Conservation (phyloP, 2,797 vertebrate genomes). For the Galagoides demidoff region DNA sequence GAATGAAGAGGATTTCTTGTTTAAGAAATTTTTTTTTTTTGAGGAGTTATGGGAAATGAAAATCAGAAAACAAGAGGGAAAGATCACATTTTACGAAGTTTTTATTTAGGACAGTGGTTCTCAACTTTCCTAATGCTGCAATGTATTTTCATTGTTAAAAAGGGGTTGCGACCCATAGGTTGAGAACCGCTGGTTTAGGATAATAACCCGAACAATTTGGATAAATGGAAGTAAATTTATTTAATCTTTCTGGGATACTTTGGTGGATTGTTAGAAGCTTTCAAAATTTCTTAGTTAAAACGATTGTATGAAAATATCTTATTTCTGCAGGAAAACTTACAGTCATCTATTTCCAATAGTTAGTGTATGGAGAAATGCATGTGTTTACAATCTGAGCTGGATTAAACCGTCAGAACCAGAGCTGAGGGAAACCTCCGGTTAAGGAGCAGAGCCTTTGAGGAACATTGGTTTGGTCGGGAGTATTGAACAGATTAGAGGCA, state of each 20-base stretch:
- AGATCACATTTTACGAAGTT: background rate
- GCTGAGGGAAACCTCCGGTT: background rate
- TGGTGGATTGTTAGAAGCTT: constrained; percentile 14
- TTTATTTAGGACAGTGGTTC: background rate
- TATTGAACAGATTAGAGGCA: background rate
- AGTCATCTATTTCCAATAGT: background rate
- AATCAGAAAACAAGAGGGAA: background rate
- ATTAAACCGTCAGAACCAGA: background rate
- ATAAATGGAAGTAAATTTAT: background rate
- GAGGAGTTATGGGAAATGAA: background rate
- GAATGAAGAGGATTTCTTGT: background rate
- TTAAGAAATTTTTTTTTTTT: constrained; percentile 28
- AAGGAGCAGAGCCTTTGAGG: background rate
- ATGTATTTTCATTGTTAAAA: too few relatives aligned
- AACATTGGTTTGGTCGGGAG: background rate
- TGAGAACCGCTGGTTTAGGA: background rate
- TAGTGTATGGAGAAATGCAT: background rate
- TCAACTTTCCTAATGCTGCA: too few relatives aligned
- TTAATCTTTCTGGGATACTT: constrained; percentile 5
- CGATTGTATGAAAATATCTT: background rate
- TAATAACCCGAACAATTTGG: background rate
- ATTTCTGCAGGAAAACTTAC: background rate
- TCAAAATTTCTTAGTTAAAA: constrained; percentile 45
- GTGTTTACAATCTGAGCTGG: background rate
- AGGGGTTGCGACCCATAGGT: too few relatives aligned